phyloP scores from a whole-genome alignment of 2,888 invertebrate species.

The Coronaproctus castanopsis region DNA sequence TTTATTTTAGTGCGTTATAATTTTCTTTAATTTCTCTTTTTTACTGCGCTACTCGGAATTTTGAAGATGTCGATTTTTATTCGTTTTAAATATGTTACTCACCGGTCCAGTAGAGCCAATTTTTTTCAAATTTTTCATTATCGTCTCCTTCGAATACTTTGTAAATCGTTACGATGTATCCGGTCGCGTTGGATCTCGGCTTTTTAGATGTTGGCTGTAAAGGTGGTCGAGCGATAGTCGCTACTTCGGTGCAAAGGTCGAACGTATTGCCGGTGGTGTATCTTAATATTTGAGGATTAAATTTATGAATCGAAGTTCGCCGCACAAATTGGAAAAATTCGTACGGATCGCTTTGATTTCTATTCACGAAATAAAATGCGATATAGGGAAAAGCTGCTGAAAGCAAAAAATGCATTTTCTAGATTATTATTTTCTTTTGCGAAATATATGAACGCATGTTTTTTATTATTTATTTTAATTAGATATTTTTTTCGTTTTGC shows the following conservation, averaged over 20 bases:
- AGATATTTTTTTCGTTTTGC: too few relatives aligned
- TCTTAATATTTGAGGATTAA: constrained; percentile 57
- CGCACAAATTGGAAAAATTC: constrained; percentile 70
- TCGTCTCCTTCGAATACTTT: constrained; percentile 90
- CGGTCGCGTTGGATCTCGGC: constrained; percentile 59
- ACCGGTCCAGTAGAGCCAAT: constrained; percentile 86
- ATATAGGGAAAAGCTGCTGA: constrained; percentile 78
- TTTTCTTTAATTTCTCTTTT: too few relatives aligned
- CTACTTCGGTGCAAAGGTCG: constrained; percentile 74
- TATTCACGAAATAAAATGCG: constrained; percentile 75
- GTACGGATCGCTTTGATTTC: constrained; percentile 62
- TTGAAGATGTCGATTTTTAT: too few relatives aligned
- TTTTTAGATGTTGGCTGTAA: constrained; percentile 59
- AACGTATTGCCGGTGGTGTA: constrained; percentile 74
- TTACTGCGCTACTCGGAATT: too few relatives aligned
- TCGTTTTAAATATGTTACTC: too few relatives aligned
- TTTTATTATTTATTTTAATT: too few relatives aligned
- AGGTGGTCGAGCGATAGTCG: constrained; percentile 74
- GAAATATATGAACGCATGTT: too few relatives aligned
- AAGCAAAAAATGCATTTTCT: constrained; percentile 21
- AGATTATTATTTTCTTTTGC: constrained; percentile 4
- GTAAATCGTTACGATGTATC: constrained; percentile 80
- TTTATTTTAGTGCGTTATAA: too few relatives aligned
- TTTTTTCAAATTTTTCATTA: constrained; percentile 73
- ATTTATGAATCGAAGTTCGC: constrained; percentile 61